Evolutionary conservation across 2,797 vertebrate genomes (phyloP), one percentile per base, ranked within the genome.

Genomic region (Aplochiton taeniatus): DNA sequence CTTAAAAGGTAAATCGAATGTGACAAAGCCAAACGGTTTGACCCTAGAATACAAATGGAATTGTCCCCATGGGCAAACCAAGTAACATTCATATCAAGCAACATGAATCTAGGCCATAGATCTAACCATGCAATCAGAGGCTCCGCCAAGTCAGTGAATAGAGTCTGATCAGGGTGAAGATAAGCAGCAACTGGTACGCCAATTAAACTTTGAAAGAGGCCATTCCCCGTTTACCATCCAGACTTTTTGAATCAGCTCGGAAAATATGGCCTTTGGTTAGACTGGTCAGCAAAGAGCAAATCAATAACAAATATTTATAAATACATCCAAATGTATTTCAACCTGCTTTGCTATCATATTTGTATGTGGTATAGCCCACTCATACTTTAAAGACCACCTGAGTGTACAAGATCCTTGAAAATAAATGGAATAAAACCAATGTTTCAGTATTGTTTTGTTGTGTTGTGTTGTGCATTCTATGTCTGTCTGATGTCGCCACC

Each of bases 41-140:
- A 53, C 14, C 48, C 53, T 14, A 47, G 65, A 44, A 52, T 73
- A 75, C 74, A 81, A 70, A 82, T 87, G 84, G 78, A 89, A 83
- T 82, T 76, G 81, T 89, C 84, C 86, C 87, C 77, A 61, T 71
- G 78, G 83, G 85, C 75, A 84, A 69, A 86, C 79, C 72, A 54
- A 81, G 79, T 77, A 75, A 83, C 82, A 84, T 81, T 84, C 72
- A 81, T 85, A 87, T 85, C 83, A 87, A 88, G 80, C 70, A 71
- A 61, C 76, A 83, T 82, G 77, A 75, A 83, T 90, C 80, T 61
- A 82, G 70, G 75, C 75, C 74, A 86, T 81, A 65, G 58, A 70
- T 85, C 76, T 80, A 85, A 88, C 87, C 78, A 63, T 83, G 84
- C 83, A 90, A 91, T 91, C 91, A 92, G 67, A 68, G 63, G 48